A percentile compares a stretch with the other conserved stretches of the same genome.
Conservation (phyloP, 2,888 invertebrate species). For the Trachelus iudaicus region DNA sequence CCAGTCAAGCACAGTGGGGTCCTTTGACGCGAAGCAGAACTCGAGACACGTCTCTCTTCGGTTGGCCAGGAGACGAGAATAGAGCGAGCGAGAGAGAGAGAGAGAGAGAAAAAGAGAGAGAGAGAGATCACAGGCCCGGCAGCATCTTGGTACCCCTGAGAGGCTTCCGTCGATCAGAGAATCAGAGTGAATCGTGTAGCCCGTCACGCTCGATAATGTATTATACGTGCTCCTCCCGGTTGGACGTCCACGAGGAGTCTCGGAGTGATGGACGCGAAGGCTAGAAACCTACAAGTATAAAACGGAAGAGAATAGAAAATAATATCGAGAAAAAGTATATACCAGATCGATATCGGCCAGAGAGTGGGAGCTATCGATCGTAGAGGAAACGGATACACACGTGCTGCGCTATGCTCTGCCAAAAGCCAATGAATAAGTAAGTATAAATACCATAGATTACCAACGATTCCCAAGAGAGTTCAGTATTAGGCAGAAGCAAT, state of each 20-base stretch:
- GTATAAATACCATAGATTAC: neutral
- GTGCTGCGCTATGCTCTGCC: neutral
- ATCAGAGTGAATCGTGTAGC: neutral
- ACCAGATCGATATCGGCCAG: neutral
- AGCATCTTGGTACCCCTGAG: no score
- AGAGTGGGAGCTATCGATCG: neutral
- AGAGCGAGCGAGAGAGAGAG: no score
- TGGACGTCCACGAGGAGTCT: neutral
- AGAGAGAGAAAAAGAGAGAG: no score
- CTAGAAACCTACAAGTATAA: neutral
- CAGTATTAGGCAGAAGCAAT: no score
- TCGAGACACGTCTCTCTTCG: neutral
- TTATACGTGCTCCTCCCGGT: neutral
- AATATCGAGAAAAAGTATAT: neutral
- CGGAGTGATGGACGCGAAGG: neutral
- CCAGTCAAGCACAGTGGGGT: neutral
- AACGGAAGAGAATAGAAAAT: neutral
- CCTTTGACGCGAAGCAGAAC: neutral
- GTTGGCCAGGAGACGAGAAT: no score
- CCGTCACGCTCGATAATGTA: neutral
- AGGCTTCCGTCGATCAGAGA: neutral
- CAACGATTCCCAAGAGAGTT: no score
- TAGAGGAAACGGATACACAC: neutral
- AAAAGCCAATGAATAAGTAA: neutral
- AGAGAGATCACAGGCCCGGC: no score